Conservation (phyloP, 2,797 vertebrate genomes). For the Nannoperca obscura region DNA sequence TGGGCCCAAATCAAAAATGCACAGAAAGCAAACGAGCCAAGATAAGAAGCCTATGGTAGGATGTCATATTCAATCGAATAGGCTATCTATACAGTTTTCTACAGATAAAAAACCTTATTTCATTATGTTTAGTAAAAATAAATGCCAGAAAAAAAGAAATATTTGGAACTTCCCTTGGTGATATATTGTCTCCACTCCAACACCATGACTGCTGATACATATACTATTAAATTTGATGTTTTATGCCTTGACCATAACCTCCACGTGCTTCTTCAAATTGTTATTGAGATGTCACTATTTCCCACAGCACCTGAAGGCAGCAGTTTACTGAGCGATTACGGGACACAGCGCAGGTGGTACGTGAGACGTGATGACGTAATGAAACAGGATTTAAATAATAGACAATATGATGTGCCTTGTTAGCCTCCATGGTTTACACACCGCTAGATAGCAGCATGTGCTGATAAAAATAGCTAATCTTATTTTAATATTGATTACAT, state of each 20-base stretch:
- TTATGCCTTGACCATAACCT: neutral
- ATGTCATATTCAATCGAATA: neutral
- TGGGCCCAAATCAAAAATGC: neutral
- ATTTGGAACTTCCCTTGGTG: neutral
- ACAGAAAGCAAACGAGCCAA: neutral
- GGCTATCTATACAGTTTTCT: neutral
- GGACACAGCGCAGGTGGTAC: neutral
- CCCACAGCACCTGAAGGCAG: slow-evolving; percentile 60
- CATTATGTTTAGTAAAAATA: neutral
- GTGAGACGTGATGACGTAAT: slow-evolving; percentile 44
- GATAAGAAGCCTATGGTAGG: neutral
- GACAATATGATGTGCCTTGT: neutral
- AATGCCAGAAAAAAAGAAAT: neutral
- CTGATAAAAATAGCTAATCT: neutral
- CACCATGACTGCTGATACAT: neutral
- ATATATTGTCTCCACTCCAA: neutral
- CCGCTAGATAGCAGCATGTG: neutral
- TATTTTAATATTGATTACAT: neutral
- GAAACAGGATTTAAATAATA: slow-evolving; percentile 17
- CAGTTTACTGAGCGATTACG: slow-evolving; percentile 25
- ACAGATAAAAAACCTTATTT: neutral
- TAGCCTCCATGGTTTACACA: neutral
- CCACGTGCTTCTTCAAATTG: neutral
- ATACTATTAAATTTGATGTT: neutral
- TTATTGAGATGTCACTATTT: neutral